Evolutionary conservation across 2,797 vertebrate genomes (phyloP), one percentile per base, ranked within the genome.

Genomic region (Anguilla marmorata): DNA sequence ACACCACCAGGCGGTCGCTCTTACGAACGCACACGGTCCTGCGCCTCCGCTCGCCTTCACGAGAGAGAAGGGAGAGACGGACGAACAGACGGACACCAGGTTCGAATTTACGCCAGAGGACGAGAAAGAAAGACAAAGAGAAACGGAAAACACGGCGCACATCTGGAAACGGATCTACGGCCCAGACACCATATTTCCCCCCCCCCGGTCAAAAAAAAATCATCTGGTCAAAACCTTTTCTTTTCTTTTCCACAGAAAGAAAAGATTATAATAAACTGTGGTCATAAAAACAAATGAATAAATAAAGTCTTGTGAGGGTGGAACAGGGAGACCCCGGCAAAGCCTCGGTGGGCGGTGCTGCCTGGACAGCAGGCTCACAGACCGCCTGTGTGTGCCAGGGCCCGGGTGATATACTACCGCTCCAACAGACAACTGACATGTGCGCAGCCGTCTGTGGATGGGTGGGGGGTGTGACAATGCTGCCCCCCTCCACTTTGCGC

Each of bases 1-100:
- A 97, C 33, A 98, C 97, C 86, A 97, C 95, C 1, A 95, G 90
- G 21, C 83, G 96, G 93, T 99, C 98, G 21, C 95, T 99, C 93
- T 96, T 97, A 41, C 96, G 97, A 92, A 98, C 86, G 87, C 98
- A 99, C 19, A 91, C 94, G 0, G 95, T 92, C 91, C 96, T 98
- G 90, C 96, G 96, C 88, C 94, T 95, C 52, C 95, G 94, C 92
- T 97, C 95, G 93, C 98, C 98, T 99, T 91, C 69, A 63, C 14
- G 84, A 11, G 85, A 74, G 50, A 52, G 50, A 12, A 52, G 50
- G 50, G 50, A 87, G 52, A 92, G 41, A 79, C 60, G 66, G 41
- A 84, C 48, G 88, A 14, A 86, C 63, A 88, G n/a, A 69, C 24
- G 3, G 63, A 27, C 3, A n/a, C 5, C 7, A 27, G 63, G 24